Percentiles rank a stretch among this genome's conserved stretches.
Conservation (phyloP, 2,797 vertebrate species). For the Toxotes lorentzi region DNA sequence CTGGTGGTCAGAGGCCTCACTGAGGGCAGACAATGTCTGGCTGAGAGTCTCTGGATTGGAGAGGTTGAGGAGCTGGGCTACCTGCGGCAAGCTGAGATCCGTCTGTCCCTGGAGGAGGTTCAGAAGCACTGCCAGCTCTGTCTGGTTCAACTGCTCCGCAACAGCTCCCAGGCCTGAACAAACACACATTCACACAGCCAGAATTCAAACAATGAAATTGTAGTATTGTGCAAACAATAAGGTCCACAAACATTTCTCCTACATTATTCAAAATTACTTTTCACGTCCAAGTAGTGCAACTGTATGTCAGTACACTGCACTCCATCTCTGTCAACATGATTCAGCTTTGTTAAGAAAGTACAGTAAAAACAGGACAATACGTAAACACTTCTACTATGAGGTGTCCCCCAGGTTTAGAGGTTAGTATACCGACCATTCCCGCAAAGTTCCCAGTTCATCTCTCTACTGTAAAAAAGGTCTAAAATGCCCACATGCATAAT, state of each 20-base stretch:
- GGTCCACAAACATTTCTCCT: neutral
- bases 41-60: constrained; percentile 93
- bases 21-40: constrained; percentile 93
- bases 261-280: neutral
- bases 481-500: neutral
- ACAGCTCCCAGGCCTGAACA: constrained; percentile 90
- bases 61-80: constrained; percentile 95
- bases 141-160: constrained; percentile 96
- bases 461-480: neutral
- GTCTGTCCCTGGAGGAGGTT: constrained; percentile 98
- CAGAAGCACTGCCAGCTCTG: constrained; percentile 93
- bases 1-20: constrained; percentile 87
- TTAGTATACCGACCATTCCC: neutral
- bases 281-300: neutral
- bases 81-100: constrained; percentile 93
- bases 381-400: neutral
- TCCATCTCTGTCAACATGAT: neutral
- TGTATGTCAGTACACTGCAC: neutral
- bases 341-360: neutral
- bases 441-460: neutral
- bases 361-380: neutral
- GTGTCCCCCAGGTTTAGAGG: accelerated
- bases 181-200: constrained; percentile 39
- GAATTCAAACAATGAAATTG: constrained; percentile 5
- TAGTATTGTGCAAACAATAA: neutral